These are phyloP conservation scores for Chromis chromis DNA, from an alignment of 2,797 vertebrate genomes.

Conservation along the genomic window DNA sequence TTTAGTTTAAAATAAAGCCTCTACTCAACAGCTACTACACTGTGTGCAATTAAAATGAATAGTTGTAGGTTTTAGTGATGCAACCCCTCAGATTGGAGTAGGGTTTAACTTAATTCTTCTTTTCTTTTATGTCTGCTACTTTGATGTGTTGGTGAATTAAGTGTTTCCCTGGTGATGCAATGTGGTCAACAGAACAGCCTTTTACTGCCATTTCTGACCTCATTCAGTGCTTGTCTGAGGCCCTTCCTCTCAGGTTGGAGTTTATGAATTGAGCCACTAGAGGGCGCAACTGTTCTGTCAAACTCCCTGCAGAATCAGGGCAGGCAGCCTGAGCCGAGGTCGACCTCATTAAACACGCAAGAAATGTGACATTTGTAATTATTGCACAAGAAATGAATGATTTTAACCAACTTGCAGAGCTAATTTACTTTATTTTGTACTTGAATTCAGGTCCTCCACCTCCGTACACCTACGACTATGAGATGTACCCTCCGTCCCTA, in stretches of 20 bases:
- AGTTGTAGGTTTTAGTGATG: conserved; percentile 5
- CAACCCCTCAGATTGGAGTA: too few relatives aligned
- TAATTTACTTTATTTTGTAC: conserved; percentile 9
- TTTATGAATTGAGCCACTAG: conserved; percentile 40
- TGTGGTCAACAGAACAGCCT: conserved; percentile 9
- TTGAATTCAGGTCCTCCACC: conserved; percentile 87
- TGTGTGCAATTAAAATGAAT: neutral
- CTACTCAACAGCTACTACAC: neutral
- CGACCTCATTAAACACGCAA: conserved; percentile 1
- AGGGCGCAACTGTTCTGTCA: conserved; percentile 7
- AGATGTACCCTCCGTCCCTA: conserved; percentile 87
- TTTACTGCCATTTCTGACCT: neutral
- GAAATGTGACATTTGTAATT: conserved; percentile 5
- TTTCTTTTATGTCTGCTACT: conserved; percentile 27
- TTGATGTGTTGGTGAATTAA: conserved; percentile 37
- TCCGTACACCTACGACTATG: conserved; percentile 88
- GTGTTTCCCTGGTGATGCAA: neutral
- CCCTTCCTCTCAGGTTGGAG: neutral
- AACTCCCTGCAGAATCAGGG: neutral
- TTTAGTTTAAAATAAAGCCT: too few relatives aligned
- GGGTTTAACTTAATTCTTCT: neutral
- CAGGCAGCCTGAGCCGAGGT: neutral
- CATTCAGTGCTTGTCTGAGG: too few relatives aligned
- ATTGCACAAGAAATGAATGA: neutral
- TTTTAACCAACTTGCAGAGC: neutral